Base-by-base conservation (phyloP, 2,888 invertebrate species). In the Stramonita haemastoma region DNA sequence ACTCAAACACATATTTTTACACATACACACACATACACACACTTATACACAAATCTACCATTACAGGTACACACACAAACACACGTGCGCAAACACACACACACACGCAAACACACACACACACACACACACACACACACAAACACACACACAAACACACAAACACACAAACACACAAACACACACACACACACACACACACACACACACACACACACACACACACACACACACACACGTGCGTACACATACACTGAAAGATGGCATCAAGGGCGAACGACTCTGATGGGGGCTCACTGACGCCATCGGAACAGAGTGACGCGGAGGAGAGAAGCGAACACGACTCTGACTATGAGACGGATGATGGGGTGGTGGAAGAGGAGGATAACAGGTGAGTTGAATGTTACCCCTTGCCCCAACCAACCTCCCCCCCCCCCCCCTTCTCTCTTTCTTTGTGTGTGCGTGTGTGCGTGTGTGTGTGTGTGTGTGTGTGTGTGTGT, bases 301-400 rank as follows among this genome's bases (percentile, higher is more conserved):
- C 94, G n/a, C 95, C 94, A 34, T 95, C 95, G 29, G 95, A 95
- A 87, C 93, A 92, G 73, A 94, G 95, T 91, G 94, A 94, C 81
- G 93, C 91, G 26, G 94, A 94, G 34, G 94, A 94, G 73, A 90
- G 92, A 32, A 93, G 93, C 91, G 94, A 95, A 57, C 91, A 93
- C 91, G 94, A 95, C 83, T 94, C 94, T 26, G 95, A 95, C 90
- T 94, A 95, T 91, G 94, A 93, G 91, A 93, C 93, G 56, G 95
- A 95, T 85, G 94, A 94, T 87, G 94, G 90, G 84, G 91, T 91
- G 70, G 92, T 92, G 29, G 89, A 89, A 32, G 85, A 73, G 32
- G 89, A 89, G 15, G 56, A 89, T 32, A 56, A 70, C 56, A 32
- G 89, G 89, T 89, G 17, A 88, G 60, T 88, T 17, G 32, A 15